Conservation (phyloP, 2,888 invertebrate genomes). For the Atherix ibis region DNA sequence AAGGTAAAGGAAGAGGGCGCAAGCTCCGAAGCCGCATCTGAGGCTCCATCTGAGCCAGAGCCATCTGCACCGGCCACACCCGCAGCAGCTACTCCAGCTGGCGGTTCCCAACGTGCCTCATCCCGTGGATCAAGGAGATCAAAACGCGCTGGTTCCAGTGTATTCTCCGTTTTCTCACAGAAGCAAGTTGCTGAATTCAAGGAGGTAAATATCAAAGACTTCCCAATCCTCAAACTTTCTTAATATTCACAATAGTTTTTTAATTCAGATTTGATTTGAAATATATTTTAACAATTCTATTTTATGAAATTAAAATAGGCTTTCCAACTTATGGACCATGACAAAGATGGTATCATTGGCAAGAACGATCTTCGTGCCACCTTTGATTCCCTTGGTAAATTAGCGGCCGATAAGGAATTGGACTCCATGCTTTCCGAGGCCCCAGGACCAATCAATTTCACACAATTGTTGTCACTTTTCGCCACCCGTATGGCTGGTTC, state of each 20-base stretch:
- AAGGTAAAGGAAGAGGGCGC: conserved; percentile 60
- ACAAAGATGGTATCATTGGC: conserved; percentile 82
- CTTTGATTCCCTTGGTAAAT: conserved; percentile 82
- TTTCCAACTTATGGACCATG: conserved; percentile 90
- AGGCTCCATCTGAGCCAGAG: conserved; percentile 36
- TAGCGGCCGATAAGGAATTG: conserved; percentile 79
- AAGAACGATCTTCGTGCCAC: conserved; percentile 83
- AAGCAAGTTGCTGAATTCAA: conserved; percentile 94
- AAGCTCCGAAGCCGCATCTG: conserved; percentile 43
- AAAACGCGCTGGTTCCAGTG: conserved; percentile 85
- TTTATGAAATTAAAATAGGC: conserved; percentile 52
- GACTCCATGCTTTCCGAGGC: conserved; percentile 80
- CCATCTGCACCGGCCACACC: conserved; percentile 55
- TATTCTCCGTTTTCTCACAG: conserved; percentile 94
- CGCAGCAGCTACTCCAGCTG: conserved; percentile 46
- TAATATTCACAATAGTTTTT: conserved; percentile 1
- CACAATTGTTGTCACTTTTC: conserved; percentile 81
- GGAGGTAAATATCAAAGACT: conserved; percentile 43
- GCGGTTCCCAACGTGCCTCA: conserved; percentile 70
- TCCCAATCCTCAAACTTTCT: not conserved
- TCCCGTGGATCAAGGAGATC: conserved; percentile 42
- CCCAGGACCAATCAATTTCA: conserved; percentile 87
- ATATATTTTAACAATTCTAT: too few relatives aligned
- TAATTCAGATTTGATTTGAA: too few relatives aligned
- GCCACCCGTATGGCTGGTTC: conserved; percentile 84